These are phyloP conservation scores for Cyphomyrus discorhynchus DNA, from an alignment of 2,113 vertebrate genomes.

Conservation along the genomic window DNA sequence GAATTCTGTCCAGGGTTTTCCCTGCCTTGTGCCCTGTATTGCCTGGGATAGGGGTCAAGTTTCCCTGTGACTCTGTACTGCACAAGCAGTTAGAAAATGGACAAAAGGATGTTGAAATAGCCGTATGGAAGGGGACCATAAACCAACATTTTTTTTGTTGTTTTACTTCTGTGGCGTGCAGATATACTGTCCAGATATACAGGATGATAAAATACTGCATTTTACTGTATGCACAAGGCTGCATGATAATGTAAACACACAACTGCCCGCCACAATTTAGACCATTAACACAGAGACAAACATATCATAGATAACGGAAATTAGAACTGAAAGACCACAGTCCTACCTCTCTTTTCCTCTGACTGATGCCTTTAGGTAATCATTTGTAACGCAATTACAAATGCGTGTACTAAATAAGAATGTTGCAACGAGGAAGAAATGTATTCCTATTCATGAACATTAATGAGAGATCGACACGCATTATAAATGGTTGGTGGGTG, in stretches of 20 bases:
- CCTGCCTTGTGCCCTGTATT: background rate
- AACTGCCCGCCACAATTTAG: background rate
- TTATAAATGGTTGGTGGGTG: background rate
- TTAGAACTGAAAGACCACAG: slow-evolving; percentile 56
- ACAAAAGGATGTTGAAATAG: background rate
- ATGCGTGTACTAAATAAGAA: background rate
- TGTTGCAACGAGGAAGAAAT: slow-evolving; percentile 51
- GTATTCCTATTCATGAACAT: background rate
- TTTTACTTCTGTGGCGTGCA: background rate
- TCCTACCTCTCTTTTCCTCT: slow-evolving; percentile 56
- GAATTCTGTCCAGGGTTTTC: background rate
- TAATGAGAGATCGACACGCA: background rate
- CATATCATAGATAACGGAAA: background rate
- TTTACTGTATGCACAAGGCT: background rate
- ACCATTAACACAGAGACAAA: background rate
- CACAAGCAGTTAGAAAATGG: background rate
- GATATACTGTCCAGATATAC: background rate
- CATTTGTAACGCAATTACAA: background rate
- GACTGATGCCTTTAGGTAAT: slow-evolving; percentile 52
- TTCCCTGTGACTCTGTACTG: background rate
- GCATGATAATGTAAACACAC: background rate
- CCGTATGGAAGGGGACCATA: background rate
- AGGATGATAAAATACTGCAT: background rate
- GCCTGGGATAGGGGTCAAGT: background rate
- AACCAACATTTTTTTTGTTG: background rate